Base-by-base conservation (phyloP, 2,113 vertebrate genomes). In the Dipodomys spectabilis region DNA sequence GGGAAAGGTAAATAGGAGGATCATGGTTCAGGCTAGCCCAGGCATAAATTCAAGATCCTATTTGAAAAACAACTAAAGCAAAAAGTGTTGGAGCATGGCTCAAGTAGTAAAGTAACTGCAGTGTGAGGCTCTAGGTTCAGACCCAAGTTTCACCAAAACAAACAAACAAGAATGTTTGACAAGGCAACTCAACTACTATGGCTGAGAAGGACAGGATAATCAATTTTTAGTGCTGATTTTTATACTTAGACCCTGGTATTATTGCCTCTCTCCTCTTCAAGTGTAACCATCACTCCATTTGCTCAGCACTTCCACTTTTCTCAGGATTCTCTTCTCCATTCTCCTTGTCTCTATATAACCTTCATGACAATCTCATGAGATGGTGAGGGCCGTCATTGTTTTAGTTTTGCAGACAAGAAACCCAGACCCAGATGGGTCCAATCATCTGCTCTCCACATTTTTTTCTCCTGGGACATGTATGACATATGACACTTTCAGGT, bases 401-500 rank as follows among this genome's bases (percentile, higher is more conserved):
- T 88, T 83, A 73, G 67, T 80, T 90, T 90, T 89, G 20, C 49
- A 85, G 78, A 72, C 28, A 53, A 84, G 77, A 84, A 94, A 91
- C 84, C 28, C 57, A 96, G 88, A 90, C 78, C 69, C 60, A 95
- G 45, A 27, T 79, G 22, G 18, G 35, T 69, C 73, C 80, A 86
- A 84, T 96, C 57, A 89, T 16, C 3, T 15, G n/a, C 35, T 81
- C 62, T 68, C 27, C 73, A 81, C 30, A 53, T n/a, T 79, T 83
- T 86, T 85, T 92, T 81, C 57, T 82, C 80, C 20, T 65, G 39
- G 60, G 30, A 88, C 78, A 30, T 19, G 53, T 86, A 57, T 64
- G 35, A 78, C 68, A 89, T 15, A 86, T 49, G 64, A 90, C 53
- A n/a, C 39, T 91, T 88, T 85, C 64, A 60, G 57, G 32, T 74